Evolutionary conservation across 2,888 invertebrate genomes (phyloP), one percentile per base, ranked within the genome.

Genomic region (Tanytarsus gracilentus): DNA sequence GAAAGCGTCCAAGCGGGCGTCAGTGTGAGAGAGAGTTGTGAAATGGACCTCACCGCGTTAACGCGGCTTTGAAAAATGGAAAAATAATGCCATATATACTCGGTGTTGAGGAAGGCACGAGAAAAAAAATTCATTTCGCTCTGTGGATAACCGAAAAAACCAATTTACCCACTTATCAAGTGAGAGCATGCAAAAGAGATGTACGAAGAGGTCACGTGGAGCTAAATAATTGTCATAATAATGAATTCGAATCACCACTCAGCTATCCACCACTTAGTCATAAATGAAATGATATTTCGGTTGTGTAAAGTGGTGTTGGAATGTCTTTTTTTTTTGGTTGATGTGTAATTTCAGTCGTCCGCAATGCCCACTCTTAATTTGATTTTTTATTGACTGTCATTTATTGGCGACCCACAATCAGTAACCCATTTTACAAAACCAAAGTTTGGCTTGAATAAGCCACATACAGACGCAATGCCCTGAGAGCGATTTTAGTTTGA

Each of bases 321-420:
- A 14, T 36, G 16, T 14, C 44, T 44, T 11, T 18, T 11, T 44
- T n/a, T 11, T 44, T 44, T 23, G n/a, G n/a, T n/a, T n/a, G n/a
- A n/a, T n/a, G n/a, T 44, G 44, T 44, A 44, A 44, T 44, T 44
- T n/a, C n/a, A n/a, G 44, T 18, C 11, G 11, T 44, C 49, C 49
- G 27, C 27, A 49, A 53, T 53, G 33, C 58, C 44, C 27, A 27
- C 58, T 58, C 26, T 58, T 58, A 48, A 58, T 58, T 58, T 48
- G 48, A 44, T 58, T 58, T 58, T 56, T 58, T 58, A 58, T 58
- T 58, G 58, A 58, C 40, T 48, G 11, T 39, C 58, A 44, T 40
- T 58, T 58, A 51, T 39, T 40, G 48, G 44, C 48, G 48, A n/a
- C 7, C 33, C 23, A 18, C 33, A 26, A 44, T 44, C 44, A 44